Evolutionary conservation across 2,797 vertebrate species (phyloP).

Genomic region (Catostomus latipinnis): DNA sequence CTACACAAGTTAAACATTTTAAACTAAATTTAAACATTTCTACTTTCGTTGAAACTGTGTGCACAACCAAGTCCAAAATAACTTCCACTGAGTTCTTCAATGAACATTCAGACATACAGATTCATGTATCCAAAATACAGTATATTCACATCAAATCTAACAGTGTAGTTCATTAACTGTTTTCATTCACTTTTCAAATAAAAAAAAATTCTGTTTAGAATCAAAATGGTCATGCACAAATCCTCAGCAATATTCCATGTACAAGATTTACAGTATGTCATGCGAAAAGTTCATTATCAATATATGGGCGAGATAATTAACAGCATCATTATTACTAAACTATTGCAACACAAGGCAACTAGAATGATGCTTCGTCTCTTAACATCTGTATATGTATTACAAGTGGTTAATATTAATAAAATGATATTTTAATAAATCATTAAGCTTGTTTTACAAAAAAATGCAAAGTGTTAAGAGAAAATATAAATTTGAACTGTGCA

Average conservation of each 20-base stretch:
- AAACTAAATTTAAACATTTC: not conserved
- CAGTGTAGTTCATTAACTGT: not conserved
- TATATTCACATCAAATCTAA: slow-evolving; percentile 15
- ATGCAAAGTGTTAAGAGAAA: slow-evolving; percentile 17
- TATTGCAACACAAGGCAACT: not conserved
- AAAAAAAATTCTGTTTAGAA: not conserved
- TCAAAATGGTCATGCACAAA: slow-evolving; percentile 14
- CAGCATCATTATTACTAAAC: not conserved
- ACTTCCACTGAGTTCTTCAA: not conserved
- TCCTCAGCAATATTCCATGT: not conserved
- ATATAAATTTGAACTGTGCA: slow-evolving; percentile 17
- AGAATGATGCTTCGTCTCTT: not conserved
- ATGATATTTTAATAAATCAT: not conserved
- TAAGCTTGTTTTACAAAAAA: slow-evolving; percentile 21
- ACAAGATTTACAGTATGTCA: slow-evolving; percentile 11
- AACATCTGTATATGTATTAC: not conserved
- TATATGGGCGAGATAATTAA: not conserved
- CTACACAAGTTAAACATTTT: not conserved
- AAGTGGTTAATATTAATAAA: not conserved
- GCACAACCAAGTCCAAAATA: not conserved
- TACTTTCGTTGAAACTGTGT: not conserved
- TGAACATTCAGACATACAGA: not conserved
- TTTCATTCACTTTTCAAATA: not conserved
- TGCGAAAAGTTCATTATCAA: not conserved
- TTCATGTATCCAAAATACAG: slow-evolving; percentile 25